These are phyloP conservation scores for Limnephilus rhombicus DNA, from an alignment of 2,888 invertebrate genomes.

Conservation along the genomic window DNA sequence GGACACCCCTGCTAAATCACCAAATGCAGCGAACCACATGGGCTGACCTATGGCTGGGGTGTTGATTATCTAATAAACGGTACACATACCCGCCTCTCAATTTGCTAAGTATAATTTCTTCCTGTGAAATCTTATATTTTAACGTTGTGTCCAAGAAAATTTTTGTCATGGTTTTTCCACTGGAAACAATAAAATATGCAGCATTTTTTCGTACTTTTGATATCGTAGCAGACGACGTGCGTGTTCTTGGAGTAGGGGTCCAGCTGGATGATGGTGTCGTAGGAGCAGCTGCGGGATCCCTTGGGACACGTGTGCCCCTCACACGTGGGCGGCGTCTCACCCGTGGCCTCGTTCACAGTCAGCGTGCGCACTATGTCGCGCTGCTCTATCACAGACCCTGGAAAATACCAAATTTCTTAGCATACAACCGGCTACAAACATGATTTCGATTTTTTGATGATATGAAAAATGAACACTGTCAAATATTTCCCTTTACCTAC, in stretches of 20 bases:
- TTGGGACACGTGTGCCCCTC: conserved; percentile 62
- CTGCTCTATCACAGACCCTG: conserved; percentile 61
- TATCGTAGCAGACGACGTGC: conserved; percentile 62
- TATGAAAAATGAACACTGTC: not conserved
- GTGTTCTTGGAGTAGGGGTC: conserved; percentile 63
- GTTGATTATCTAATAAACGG: too few relatives aligned
- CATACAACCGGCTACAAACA: not conserved
- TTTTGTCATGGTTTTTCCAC: not conserved
- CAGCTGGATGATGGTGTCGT: conserved; percentile 62
- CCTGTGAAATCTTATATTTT: not conserved
- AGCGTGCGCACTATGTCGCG: conserved; percentile 58
- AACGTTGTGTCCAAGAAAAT: not conserved
- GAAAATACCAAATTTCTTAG: not conserved
- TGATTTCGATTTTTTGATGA: not conserved
- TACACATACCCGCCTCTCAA: too few relatives aligned
- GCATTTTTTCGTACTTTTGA: conserved; percentile 59
- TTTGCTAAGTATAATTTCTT: not conserved
- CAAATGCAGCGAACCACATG: too few relatives aligned
- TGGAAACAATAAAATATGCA: not conserved
- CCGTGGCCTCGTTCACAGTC: conserved; percentile 57
- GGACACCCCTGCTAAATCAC: too few relatives aligned
- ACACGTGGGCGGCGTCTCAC: conserved; percentile 61
- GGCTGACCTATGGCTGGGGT: too few relatives aligned
- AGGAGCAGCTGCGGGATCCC: conserved; percentile 64
- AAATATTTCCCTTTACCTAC: not conserved